These are phyloP conservation scores for Ornithoptera alexandrae DNA, from an alignment of 2,888 invertebrate genomes.

Conservation along the genomic window DNA sequence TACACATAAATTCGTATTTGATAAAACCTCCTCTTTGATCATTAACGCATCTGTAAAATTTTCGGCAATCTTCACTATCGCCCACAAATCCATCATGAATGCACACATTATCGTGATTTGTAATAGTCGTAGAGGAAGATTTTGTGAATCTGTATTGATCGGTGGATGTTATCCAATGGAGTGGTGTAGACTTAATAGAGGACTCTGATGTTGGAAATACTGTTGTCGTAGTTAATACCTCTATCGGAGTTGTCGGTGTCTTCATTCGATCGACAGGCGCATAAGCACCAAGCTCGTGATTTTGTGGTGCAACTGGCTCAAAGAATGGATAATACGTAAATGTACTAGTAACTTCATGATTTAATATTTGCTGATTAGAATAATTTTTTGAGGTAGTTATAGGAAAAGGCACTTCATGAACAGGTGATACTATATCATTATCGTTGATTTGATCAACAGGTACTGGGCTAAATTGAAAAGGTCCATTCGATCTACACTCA, in stretches of 20 bases:
- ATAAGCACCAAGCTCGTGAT: neutral
- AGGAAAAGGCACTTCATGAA: conserved; percentile 58
- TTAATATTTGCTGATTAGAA: conserved; percentile 34
- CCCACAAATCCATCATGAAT: conserved; percentile 86
- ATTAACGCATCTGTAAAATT: conserved; percentile 89
- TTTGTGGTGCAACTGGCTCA: conserved; percentile 3
- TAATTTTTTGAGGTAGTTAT: conserved; percentile 48
- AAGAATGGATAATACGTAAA: neutral
- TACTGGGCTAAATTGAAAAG: conserved; percentile 27
- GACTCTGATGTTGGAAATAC: conserved; percentile 12
- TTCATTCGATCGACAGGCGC: conserved; percentile 1
- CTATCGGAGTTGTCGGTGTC: conserved; percentile 1
- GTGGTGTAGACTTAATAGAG: conserved; percentile 11
- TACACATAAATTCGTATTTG: conserved; percentile 87
- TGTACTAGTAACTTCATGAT: conserved; percentile 7
- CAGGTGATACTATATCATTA: conserved; percentile 67
- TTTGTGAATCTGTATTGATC: conserved; percentile 12
- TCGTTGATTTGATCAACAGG: conserved; percentile 44
- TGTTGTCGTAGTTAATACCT: conserved; percentile 1
- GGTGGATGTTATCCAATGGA: conserved; percentile 7
- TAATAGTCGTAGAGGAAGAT: conserved; percentile 28
- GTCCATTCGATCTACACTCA: conserved; percentile 79
- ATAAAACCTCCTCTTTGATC: conserved; percentile 81
- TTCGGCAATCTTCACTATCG: conserved; percentile 85
- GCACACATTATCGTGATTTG: conserved; percentile 60